A percentile compares a stretch with the other conserved stretches of the same genome.
Evolutionary conservation across 2,888 invertebrate genomes (phyloP).

Genomic region (Drosophila maculinotata): DNA sequence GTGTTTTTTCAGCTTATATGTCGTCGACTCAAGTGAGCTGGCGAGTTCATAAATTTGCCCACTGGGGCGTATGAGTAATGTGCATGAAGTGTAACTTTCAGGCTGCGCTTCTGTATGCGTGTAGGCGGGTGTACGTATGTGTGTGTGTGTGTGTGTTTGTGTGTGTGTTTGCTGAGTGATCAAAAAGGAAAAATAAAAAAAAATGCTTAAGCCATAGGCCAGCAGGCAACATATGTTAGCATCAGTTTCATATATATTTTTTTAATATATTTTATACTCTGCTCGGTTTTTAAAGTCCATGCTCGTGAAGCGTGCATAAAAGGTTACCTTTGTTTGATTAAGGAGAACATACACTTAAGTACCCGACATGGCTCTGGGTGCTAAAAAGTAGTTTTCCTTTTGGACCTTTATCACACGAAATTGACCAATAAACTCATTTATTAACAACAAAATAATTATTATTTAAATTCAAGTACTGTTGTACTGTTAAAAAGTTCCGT

Average conservation of each 20-base stretch:
- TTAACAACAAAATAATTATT: background rate
- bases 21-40: conserved; percentile 73
- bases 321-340: conserved; percentile 5
- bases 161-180: conserved; percentile 32
- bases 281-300: background rate
- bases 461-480: too few relatives aligned
- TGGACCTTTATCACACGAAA: background rate
- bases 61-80: conserved; percentile 81
- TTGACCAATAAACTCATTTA: too few relatives aligned
- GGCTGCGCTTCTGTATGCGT: conserved; percentile 17
- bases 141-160: conserved; percentile 7
- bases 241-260: conserved; percentile 61
- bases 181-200: conserved; percentile 41
- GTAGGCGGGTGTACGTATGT: conserved; percentile 12
- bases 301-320: conserved; percentile 5
- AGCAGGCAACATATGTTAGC: conserved; percentile 68
- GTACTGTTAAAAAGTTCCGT: too few relatives aligned
- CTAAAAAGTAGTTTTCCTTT: background rate
- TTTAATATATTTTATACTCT: conserved; percentile 12
- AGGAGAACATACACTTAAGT: background rate
- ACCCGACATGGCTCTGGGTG: background rate
- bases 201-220: conserved; percentile 58
- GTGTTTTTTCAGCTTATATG: conserved; percentile 55
- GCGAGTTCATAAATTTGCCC: conserved; percentile 81
- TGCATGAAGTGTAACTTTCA: conserved; percentile 67